These are phyloP conservation scores for Lagria hirta DNA, from an alignment of 2,888 invertebrate species.

Conservation along the genomic window DNA sequence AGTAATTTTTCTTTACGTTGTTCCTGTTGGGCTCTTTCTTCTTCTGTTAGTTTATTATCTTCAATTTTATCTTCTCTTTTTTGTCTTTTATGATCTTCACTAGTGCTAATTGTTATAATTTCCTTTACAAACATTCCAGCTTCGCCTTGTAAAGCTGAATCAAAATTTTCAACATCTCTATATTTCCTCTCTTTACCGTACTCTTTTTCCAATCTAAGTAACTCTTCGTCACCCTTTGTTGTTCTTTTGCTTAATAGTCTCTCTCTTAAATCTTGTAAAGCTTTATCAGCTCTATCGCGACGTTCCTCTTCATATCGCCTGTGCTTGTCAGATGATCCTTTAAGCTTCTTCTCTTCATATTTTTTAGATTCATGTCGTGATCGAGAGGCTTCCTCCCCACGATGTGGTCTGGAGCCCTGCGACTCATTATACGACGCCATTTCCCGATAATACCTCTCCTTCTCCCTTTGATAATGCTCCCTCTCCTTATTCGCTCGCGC, in stretches of 20 bases:
- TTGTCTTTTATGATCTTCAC: constrained; percentile 41
- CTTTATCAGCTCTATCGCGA: constrained; percentile 60
- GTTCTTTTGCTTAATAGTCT: constrained; percentile 70
- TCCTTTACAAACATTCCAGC: constrained; percentile 54
- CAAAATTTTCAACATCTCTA: constrained; percentile 35
- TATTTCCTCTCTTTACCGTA: constrained; percentile 35
- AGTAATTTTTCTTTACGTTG: constrained; percentile 68
- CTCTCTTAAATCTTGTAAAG: constrained; percentile 75
- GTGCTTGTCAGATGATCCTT: constrained; percentile 44
- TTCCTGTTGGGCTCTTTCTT: constrained; percentile 53
- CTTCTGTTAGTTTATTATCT: constrained; percentile 46
- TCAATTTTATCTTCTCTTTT: constrained; percentile 54
- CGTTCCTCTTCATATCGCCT: constrained; percentile 52
- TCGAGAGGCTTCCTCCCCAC: constrained; percentile 40
- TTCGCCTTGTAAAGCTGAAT: constrained; percentile 49
- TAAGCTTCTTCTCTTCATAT: constrained; percentile 45
- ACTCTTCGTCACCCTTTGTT: constrained; percentile 61
- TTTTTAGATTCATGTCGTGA: constrained; percentile 46
- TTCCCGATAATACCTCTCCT: constrained; percentile 52
- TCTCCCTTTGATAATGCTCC: constrained; percentile 53
- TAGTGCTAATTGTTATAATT: constrained; percentile 51
- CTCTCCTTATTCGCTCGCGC: constrained; percentile 49
- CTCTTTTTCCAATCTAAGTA: constrained; percentile 27
- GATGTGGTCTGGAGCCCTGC: constrained; percentile 47
- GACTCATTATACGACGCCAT: constrained; percentile 44